Evolutionary conservation across 2,797 vertebrate genomes (phyloP).

Genomic region (Sebastes alutus): DNA sequence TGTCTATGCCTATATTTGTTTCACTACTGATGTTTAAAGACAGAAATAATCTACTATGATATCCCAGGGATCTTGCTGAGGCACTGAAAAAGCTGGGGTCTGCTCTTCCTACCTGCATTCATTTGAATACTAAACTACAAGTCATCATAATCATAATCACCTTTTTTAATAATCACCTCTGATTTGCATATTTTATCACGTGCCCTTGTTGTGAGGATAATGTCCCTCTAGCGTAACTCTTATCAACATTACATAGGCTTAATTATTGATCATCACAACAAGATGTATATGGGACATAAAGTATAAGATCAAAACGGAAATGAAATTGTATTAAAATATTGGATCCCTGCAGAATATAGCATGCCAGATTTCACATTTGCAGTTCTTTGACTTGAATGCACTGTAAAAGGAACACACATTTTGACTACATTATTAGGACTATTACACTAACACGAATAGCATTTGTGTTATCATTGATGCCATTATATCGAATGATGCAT

Average conservation of each 20-base stretch:
- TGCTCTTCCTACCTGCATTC: slow-evolving; percentile 3
- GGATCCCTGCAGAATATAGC: neutral
- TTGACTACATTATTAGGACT: neutral
- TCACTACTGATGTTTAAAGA: neutral
- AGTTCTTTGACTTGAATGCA: neutral
- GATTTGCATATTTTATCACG: slow-evolving; percentile 21
- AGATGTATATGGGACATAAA: slow-evolving; percentile 10
- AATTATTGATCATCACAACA: slow-evolving; percentile 22
- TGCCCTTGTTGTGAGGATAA: slow-evolving; percentile 1
- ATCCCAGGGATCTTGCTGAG: neutral
- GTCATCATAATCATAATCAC: slow-evolving; percentile 3
- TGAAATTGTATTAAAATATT: neutral
- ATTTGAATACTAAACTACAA: slow-evolving; percentile 26
- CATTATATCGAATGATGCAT: slow-evolving; percentile 1
- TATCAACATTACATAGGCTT: slow-evolving; percentile 7
- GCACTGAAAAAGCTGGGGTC: neutral
- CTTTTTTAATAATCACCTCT: slow-evolving; percentile 31
- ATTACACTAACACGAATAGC: neutral
- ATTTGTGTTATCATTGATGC: slow-evolving; percentile 9
- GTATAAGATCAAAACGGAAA: neutral
- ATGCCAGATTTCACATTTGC: neutral
- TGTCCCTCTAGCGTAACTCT: neutral
- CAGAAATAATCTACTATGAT: neutral
- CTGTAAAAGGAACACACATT: slow-evolving; percentile 4
- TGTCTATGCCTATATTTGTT: neutral